Evolutionary conservation across 2,797 vertebrate genomes (phyloP), one percentile per base, ranked within the genome.

Genomic region (Pseudocheirus occidentalis): DNA sequence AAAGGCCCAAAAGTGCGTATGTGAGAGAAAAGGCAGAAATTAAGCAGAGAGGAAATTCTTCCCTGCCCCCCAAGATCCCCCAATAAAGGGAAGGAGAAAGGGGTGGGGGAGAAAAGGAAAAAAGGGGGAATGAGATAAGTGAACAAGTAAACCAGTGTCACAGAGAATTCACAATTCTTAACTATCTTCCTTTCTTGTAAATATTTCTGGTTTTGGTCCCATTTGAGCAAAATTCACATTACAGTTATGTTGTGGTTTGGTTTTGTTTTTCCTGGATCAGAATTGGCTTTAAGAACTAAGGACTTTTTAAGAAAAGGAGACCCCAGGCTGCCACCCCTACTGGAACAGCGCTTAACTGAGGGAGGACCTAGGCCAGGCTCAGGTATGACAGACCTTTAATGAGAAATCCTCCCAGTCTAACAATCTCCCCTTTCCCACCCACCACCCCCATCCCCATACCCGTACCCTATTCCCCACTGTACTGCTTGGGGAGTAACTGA

Each of bases 1-100:
- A 98, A 98, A 96, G 98, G 97, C 97, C 98, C 98, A 96, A 98
- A 99, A 98, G 98, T 98, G 98, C 98, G 97, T 98, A 98, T 98
- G 98, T 98, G 91, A 98, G 98, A 98, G 94, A 94, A 97, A 98
- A 98, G 98, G 98, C 97, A 98, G 98, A 98, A 98, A 98, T 96
- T n/a, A 98, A 98, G 98, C 98, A 97, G 97, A 87, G 97, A 97
- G 97, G 93, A 95, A 62, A 91, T 97, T 97, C 40, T 98, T 97
- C 97, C 98, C 97, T 2, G 93, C 40, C 73, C 73, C 40, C 40
- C 40, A 87, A 24, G 18, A 46, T 3, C 6, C 2, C 66, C 21
- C 40, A 10, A 27, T 11, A 12, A 97, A 34, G 46, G 95, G 96
- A 94, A 92, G 66, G 21, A 7, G 66, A 94, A 94, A 87, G 73